phyloP scores from a whole-genome alignment of 1,140 invertebrate genomes.

The Campoletis sonorensis region DNA sequence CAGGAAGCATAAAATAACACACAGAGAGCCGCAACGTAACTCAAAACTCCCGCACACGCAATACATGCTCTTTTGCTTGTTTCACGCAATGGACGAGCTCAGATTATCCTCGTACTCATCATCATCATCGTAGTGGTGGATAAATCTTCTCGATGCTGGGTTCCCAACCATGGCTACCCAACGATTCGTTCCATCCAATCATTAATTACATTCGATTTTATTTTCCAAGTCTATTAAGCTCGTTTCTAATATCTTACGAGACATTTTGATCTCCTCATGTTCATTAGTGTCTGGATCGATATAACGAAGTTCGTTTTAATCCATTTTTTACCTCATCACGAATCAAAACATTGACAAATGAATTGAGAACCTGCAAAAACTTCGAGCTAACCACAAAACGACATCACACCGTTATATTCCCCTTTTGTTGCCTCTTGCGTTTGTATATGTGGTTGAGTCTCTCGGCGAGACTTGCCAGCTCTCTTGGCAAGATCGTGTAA shows the following conservation, averaged over 20 bases:
- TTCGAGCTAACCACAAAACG: constrained; percentile 30
- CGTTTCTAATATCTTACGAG: no score
- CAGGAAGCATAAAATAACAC: constrained; percentile 24
- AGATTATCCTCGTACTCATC: neutral
- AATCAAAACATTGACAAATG: constrained; percentile 1
- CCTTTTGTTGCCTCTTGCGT: constrained; percentile 1
- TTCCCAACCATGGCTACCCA: constrained; percentile 23
- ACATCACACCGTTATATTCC: constrained; percentile 27
- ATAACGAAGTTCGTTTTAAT: no score
- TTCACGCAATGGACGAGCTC: constrained; percentile 45
- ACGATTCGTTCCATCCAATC: constrained; percentile 44
- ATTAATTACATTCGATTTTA: constrained; percentile 53
- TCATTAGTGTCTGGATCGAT: no score
- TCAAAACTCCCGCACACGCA: constrained; percentile 60
- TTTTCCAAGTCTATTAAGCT: no score
- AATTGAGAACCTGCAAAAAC: constrained; percentile 41
- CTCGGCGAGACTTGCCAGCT: neutral
- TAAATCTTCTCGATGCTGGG: constrained; percentile 8
- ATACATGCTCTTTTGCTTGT: constrained; percentile 35
- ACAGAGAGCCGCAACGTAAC: constrained; percentile 58
- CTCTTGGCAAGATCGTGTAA: constrained; percentile 16
- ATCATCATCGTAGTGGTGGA: neutral
- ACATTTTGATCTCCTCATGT: no score
- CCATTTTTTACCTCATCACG: neutral
- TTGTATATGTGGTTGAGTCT: neutral